Base-by-base conservation (phyloP, 2,888 invertebrate species). In the Hipparchia semele region DNA sequence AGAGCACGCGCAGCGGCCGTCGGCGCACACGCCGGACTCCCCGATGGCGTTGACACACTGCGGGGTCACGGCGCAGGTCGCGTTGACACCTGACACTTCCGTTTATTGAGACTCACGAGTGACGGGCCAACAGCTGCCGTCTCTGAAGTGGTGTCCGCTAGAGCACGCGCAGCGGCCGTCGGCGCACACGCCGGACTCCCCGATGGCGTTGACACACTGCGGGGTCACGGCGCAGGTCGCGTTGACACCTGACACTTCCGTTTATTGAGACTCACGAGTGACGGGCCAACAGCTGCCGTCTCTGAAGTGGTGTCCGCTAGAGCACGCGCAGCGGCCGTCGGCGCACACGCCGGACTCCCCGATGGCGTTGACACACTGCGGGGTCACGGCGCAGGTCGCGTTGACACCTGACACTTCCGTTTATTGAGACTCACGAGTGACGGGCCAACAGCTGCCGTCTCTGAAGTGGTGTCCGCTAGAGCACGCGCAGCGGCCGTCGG, bases 261-360 rank as follows among this genome's bases (percentile, higher is more conserved):
- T 2, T 33, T 51, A 67, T 59, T n/a, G n/a, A 59, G 2, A 72
- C 81, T 80, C 65, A 92, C 92, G 88, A 13, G 81, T 90, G 1
- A 76, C 77, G 0, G 80, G 86, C 92, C 90, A 91, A 73, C 94
- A 94, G 0, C 79, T 58, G 0, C 80, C 87, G 10, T 90, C 89
- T 2, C 87, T 81, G 54, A 80, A 83, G 66, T 94, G 93, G 65
- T 82, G 74, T 0, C 68, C 68, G 0, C 51, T 60, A 0, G 12
- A 4, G 58, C 94, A 94, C 0, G 39, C 23, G 66, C 94, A 94
- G 0, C 1, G 4, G 0, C 75, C 80, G 1, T 80, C 71, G 0
- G n/a, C 53, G 58, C 94, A 94, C 0, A 46, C 13, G 5, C 86
- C 79, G 0, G 81, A 72, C 0, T 70, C 77, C 0, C 91, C 92